Base-by-base conservation (phyloP, 2,113 vertebrate species). In the Rhodinocichla rosea region DNA sequence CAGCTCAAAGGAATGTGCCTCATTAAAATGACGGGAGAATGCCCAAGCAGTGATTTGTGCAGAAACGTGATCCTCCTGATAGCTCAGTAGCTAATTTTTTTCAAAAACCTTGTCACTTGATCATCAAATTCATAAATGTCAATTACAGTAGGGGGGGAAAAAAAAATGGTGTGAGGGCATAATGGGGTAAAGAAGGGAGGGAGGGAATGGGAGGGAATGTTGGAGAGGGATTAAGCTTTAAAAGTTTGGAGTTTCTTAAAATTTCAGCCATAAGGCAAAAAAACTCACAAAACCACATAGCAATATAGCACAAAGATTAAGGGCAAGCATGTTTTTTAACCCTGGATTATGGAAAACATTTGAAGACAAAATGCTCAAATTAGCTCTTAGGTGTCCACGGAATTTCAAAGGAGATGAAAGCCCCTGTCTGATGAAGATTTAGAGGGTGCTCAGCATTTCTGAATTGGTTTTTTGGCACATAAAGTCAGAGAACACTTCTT, bases 1-100 rank as follows among this genome's bases (percentile, higher is more conserved):
- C 95, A 90, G 77, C 97, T 97, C 94, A 97, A 97, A 97, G 87
- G 35, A 78, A 95, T 85, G 55, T 77, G 93, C 64, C 89, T 98
- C 59, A 95, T 97, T 97, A 97, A 86, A 95, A 88, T 97, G 93
- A 97, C 13, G 4, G 79, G 83, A 76, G 63, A 80, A 86, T 82
- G 85, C 92, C 0, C 37, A 91, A 71, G 71, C 74, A 95, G 75
- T 59, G 94, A 95, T 94, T 96, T 82, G 93, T 80, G 92, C 81
- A 94, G 94, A 95, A 94, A 92, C 35, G 21, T 37, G 83, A 95
- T 96, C 83, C 65, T 91, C 92, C 74, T 91, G 84, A 91, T 95
- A 91, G 89, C 65, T 85, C 71, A 91, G 92, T 64, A 87, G 87
- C 68, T 94, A 91, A 65, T 92, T 37, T 87, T 87, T 95, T 89